Base-by-base conservation (phyloP, 2,888 invertebrate species). In the Trachelus stipa region DNA sequence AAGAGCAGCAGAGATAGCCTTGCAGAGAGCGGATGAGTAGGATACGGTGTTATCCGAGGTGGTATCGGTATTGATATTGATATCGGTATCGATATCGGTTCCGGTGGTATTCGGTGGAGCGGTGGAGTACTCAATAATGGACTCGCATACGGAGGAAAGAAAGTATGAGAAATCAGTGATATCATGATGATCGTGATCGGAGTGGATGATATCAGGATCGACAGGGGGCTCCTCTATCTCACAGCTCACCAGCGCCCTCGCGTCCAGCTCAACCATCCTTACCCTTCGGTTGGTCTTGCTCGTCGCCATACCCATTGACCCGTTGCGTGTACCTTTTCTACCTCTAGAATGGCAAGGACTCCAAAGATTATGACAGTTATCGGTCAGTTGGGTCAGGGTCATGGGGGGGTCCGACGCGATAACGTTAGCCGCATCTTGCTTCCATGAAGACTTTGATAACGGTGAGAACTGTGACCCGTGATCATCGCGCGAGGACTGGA, bases 181-280 rank as follows among this genome's bases (percentile, higher is more conserved):
- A 73, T 79, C 76, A 77, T 77, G 77, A 79, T 80, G 80, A 77
- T 56, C 56, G 56, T 56, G 56, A 56, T 56, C 9, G 56, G 56
- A 56, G 56, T 69, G 33, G 73, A 69, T 74, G 73, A 69, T 23
- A 78, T 73, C 68, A 76, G 40, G 71, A 74, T 73, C 76, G 76
- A 74, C 71, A 75, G 73, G 77, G 76, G 79, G 81, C 78, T 83
- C 79, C 81, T 85, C 84, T 79, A 83, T 86, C 84, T 84, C 86
- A 79, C 84, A 83, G 85, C 84, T 85, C 87, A 81, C 84, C 83
- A 84, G 81, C 82, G 81, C 81, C 81, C 84, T 82, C 84, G 84
- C 85, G 83, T 85, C 82, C 85, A 83, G 81, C 83, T 83, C 82
- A 83, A 85, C 82, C 84, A 83, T 86, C 79, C 80, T 83, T 81